phyloP scores from a whole-genome alignment of 2,797 vertebrate genomes.

The Rhyacichthys aspro region DNA sequence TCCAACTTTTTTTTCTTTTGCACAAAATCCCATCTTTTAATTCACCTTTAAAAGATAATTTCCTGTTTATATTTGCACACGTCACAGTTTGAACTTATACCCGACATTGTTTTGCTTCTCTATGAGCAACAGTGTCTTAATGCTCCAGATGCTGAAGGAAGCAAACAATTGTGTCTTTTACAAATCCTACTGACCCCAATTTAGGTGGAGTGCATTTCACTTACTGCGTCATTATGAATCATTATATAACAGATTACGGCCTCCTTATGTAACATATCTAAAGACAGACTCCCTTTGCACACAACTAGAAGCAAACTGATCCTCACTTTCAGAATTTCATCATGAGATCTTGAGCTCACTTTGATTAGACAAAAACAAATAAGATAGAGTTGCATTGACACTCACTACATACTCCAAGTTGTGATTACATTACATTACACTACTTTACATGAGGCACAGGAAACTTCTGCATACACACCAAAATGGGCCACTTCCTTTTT shows the following conservation, averaged over 20 bases:
- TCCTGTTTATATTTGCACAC: not conserved
- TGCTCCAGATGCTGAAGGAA: slow-evolving; percentile 29
- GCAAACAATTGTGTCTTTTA: slow-evolving; percentile 3
- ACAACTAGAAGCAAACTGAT: slow-evolving; percentile 24
- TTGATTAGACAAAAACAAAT: not conserved
- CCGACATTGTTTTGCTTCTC: not conserved
- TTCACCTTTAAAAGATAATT: not conserved
- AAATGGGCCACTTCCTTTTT: too few relatives aligned
- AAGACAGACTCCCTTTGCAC: slow-evolving; percentile 28
- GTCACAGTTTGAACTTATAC: not conserved
- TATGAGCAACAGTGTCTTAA: not conserved
- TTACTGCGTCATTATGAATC: slow-evolving; percentile 37
- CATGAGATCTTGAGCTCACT: not conserved
- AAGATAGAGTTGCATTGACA: not conserved
- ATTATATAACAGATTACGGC: slow-evolving; percentile 57
- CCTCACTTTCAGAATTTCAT: slow-evolving; percentile 11
- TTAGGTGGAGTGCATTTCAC: slow-evolving; percentile 37
- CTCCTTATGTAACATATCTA: slow-evolving; percentile 40
- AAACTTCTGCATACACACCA: too few relatives aligned
- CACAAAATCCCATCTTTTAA: slow-evolving; percentile 5
- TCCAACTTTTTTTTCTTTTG: slow-evolving; percentile 9
- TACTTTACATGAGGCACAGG: too few relatives aligned
- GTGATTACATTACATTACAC: too few relatives aligned
- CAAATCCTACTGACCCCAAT: slow-evolving; percentile 29
- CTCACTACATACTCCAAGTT: too few relatives aligned